These are phyloP conservation scores for Tapirus indicus DNA, from an alignment of 2,797 vertebrate species.

Conservation along the genomic window DNA sequence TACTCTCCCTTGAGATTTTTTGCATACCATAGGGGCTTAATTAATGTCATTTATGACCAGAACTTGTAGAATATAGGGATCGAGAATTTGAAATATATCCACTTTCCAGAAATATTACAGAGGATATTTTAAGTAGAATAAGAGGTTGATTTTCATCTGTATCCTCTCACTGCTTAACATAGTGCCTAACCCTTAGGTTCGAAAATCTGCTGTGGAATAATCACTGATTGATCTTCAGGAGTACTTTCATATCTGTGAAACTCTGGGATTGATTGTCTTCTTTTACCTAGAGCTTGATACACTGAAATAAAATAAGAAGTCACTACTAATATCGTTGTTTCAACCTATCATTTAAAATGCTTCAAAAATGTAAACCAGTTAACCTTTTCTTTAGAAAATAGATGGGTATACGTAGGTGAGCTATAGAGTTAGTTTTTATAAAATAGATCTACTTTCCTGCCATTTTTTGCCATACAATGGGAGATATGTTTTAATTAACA, in stretches of 20 bases:
- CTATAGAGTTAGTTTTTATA: neutral
- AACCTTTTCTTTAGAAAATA: constrained; percentile 20
- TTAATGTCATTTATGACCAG: neutral
- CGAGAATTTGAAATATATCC: neutral
- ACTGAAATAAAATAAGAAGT: constrained; percentile 55
- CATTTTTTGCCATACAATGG: neutral
- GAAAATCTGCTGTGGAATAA: constrained; percentile 8
- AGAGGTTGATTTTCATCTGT: neutral
- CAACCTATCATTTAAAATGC: constrained; percentile 52
- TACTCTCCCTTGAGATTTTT: neutral
- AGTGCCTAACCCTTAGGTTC: neutral
- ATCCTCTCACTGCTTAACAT: neutral
- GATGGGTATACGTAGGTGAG: neutral
- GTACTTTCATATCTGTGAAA: constrained; percentile 60
- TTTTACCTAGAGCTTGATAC: constrained; percentile 55
- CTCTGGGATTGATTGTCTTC: constrained; percentile 49
- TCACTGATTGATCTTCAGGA: constrained; percentile 49
- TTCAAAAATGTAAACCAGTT: constrained; percentile 41
- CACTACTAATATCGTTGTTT: constrained; percentile 37
- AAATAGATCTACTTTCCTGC: constrained; percentile 14
- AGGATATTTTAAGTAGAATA: neutral
- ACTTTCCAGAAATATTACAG: neutral
- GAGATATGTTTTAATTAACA: constrained; percentile 26
- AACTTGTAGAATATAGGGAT: neutral
- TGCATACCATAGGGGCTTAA: neutral